phyloP scores from a whole-genome alignment of 2,888 invertebrate species.

The Ochropleura leucogaster region DNA sequence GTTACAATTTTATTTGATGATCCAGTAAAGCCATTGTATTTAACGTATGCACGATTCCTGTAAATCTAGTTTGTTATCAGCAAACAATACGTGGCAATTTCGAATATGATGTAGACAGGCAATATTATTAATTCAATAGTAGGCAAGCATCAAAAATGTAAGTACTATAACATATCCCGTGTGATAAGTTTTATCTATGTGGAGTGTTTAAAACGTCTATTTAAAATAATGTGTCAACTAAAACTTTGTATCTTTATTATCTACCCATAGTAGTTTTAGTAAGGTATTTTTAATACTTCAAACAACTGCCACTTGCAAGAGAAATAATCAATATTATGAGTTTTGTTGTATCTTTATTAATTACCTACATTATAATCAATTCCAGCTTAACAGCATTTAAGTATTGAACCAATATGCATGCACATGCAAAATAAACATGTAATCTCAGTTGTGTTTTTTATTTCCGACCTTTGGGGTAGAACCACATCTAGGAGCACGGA shows the following conservation, averaged over 20 bases:
- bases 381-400: constrained; percentile 53
- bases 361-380: constrained; percentile 50
- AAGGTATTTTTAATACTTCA: constrained; percentile 6
- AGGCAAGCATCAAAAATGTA: constrained; percentile 10
- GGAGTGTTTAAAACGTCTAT: constrained; percentile 7
- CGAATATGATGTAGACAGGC: constrained; percentile 9
- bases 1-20: constrained; percentile 20
- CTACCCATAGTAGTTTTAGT: constrained; percentile 3
- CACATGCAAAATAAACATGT: constrained; percentile 65
- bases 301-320: constrained; percentile 14
- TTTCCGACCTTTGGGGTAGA: background rate
- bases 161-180: constrained; percentile 6
- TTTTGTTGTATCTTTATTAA: constrained; percentile 34
- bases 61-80: constrained; percentile 9
- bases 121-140: constrained; percentile 13
- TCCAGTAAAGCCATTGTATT: constrained; percentile 5
- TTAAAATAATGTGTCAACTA: constrained; percentile 5
- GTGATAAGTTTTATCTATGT: constrained; percentile 28
- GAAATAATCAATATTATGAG: constrained; percentile 13
- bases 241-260: background rate
- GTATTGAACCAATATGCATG: constrained; percentile 50
- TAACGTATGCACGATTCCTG: constrained; percentile 19
- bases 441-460: constrained; percentile 57
- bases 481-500: background rate
- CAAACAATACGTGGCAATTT: constrained; percentile 25